Evolutionary conservation across 2,888 invertebrate species (phyloP).

Genomic region (Hedychridium roseum): DNA sequence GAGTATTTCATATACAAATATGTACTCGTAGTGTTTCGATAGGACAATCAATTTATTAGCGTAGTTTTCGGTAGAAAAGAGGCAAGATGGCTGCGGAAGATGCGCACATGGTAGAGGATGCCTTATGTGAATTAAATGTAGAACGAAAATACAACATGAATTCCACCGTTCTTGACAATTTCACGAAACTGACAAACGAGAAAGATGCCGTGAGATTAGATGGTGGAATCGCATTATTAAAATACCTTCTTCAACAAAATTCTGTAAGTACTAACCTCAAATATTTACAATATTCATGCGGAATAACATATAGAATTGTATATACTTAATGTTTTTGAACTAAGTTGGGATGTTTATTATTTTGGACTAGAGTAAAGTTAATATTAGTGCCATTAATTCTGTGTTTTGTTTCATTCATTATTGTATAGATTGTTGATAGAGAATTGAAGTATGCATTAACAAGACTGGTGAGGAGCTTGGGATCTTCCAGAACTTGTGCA

Average conservation of each 20-base stretch:
- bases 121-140: conserved; percentile 14
- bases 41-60: conserved; percentile 20
- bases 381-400: too few relatives aligned
- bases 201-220: conserved; percentile 61
- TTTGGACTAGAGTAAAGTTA: conserved; percentile 60
- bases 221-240: conserved; percentile 60
- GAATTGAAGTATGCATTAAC: conserved; percentile 74
- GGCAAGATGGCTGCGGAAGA: conserved; percentile 42
- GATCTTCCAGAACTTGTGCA: conserved; percentile 71
- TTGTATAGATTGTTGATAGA: conserved; percentile 57
- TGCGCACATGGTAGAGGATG: conserved; percentile 31
- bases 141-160: conserved; percentile 48
- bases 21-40: too few relatives aligned
- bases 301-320: too few relatives aligned
- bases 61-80: conserved; percentile 21
- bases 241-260: conserved; percentile 58
- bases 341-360: conserved; percentile 23
- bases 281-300: conserved; percentile 8
- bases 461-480: conserved; percentile 76
- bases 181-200: conserved; percentile 60
- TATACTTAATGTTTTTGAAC: too few relatives aligned
- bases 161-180: conserved; percentile 63
- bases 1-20: too few relatives aligned
- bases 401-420: too few relatives aligned
- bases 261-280: conserved; percentile 59